These are phyloP conservation scores for Corynorhinus townsendii DNA, from an alignment of 2,113 vertebrate species.

Conservation along the genomic window DNA sequence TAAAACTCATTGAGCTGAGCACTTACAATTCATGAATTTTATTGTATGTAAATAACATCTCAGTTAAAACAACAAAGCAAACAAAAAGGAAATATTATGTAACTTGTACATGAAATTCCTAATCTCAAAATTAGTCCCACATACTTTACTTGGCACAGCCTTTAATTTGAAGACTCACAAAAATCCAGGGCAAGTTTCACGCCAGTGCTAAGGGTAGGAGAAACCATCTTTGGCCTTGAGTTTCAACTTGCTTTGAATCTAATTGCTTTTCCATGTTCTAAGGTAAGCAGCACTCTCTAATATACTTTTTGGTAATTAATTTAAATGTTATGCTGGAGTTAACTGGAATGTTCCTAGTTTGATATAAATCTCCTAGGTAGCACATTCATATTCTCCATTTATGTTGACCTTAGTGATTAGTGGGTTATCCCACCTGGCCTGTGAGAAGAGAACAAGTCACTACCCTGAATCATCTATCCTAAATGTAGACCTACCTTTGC, in stretches of 20 bases:
- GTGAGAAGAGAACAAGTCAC: not conserved
- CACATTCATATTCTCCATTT: constrained; percentile 46
- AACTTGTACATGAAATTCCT: not conserved
- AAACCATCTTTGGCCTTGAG: constrained; percentile 5
- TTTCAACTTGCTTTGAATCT: constrained; percentile 53
- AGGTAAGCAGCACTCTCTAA: constrained; percentile 48
- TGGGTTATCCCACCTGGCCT: not conserved
- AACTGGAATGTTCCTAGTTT: constrained; percentile 58
- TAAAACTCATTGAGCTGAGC: not conserved
- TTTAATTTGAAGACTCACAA: not conserved
- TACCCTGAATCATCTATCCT: not conserved
- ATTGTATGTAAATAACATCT: not conserved
- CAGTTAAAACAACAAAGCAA: not conserved
- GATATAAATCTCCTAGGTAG: constrained; percentile 59
- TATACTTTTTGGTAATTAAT: constrained; percentile 67
- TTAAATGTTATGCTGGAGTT: constrained; percentile 67
- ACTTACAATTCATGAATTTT: not conserved
- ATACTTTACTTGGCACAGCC: not conserved
- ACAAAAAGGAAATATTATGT: not conserved
- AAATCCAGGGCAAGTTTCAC: not conserved
- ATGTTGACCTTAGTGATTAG: not conserved
- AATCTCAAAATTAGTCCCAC: not conserved
- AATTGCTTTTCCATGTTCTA: constrained; percentile 69
- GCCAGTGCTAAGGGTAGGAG: not conserved
- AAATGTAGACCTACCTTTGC: not conserved